Base-by-base conservation (phyloP, 2,797 vertebrate species). In the Anisognathus igniventris region DNA sequence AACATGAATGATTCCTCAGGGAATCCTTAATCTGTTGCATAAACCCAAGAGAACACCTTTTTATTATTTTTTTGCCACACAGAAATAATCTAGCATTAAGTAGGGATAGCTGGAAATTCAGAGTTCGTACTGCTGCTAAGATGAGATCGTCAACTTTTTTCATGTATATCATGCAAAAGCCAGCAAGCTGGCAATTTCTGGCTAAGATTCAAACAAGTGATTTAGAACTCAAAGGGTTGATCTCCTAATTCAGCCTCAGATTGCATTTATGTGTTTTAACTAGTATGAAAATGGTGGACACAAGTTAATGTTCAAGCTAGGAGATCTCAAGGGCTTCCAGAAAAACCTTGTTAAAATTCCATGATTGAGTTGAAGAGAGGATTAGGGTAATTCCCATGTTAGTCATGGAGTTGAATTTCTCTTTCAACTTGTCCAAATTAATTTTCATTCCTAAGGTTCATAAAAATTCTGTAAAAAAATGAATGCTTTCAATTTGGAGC, bases 371-470 rank as follows among this genome's bases (percentile, higher is more conserved):
- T 94, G 91, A 93, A 92, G 94, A 95, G 82, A 91, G 91, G 91
- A 95, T 95, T 96, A 91, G 85, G 66, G 79, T 94, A 95, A 96
- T 95, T 96, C 93, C 79, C 93, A 80, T 90, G 93, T 95, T 95
- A 96, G 94, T 95, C 87, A 88, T 93, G 94, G 95, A 96, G 90
- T 92, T 96, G 91, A 96, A 83, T 91, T 76, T 95, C 88, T 92
- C 94, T 96, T 96, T 96, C 88, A 95, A 91, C 94, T 91, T 94
- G 94, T 95, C 93, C 79, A 96, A 96, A 95, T 96, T 95, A 95
- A 94, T 96, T 96, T 96, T 95, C 56, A 51, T 86, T 96, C 44
- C 85, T 92, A 45, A 25, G 25, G 44, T 95, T 94, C 66, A 94
- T 91, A 93, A 95, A 95, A 90, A 90, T 70, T 86, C 42, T 84